Conservation (phyloP, 2,113 vertebrate genomes). For the Calidris pygmaea region DNA sequence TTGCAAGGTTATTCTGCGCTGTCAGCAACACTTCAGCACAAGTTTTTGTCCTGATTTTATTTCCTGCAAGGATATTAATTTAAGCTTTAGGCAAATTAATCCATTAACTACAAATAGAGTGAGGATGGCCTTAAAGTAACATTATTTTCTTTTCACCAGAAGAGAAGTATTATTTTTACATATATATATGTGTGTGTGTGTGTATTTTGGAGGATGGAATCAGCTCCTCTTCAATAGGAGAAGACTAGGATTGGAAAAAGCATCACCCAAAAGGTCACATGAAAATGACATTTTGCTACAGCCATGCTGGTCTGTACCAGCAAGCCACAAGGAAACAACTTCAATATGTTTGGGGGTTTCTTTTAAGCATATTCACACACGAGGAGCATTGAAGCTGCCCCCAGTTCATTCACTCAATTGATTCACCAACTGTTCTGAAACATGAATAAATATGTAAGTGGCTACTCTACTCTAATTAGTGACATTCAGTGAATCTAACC, state of each 20-base stretch:
- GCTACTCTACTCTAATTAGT: constrained; percentile 55
- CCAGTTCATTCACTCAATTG: constrained; percentile 35
- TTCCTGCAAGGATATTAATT: not conserved
- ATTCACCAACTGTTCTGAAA: constrained; percentile 46
- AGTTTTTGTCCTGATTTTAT: not conserved
- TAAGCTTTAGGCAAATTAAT: not conserved
- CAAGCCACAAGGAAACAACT: not conserved
- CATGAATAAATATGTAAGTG: constrained; percentile 54
- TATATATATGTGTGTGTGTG: no score
- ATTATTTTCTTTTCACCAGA: not conserved
- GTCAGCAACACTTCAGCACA: not conserved
- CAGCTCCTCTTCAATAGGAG: not conserved
- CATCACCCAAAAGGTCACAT: not conserved
- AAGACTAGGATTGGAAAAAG: not conserved
- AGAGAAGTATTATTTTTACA: not conserved
- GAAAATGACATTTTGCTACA: not conserved
- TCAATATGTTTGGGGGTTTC: not conserved
- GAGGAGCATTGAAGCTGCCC: not conserved
- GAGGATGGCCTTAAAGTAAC: not conserved
- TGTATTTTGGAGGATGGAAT: not conserved
- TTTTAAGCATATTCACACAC: not conserved
- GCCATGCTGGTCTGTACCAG: not conserved
- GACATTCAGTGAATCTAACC: constrained; percentile 42
- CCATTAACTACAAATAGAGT: not conserved
- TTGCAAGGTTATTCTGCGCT: not conserved